Percentiles rank a stretch among this genome's conserved stretches.
These are phyloP conservation scores for Fukomys damarensis DNA, from an alignment of 2,113 vertebrate genomes.

Conservation along the genomic window DNA sequence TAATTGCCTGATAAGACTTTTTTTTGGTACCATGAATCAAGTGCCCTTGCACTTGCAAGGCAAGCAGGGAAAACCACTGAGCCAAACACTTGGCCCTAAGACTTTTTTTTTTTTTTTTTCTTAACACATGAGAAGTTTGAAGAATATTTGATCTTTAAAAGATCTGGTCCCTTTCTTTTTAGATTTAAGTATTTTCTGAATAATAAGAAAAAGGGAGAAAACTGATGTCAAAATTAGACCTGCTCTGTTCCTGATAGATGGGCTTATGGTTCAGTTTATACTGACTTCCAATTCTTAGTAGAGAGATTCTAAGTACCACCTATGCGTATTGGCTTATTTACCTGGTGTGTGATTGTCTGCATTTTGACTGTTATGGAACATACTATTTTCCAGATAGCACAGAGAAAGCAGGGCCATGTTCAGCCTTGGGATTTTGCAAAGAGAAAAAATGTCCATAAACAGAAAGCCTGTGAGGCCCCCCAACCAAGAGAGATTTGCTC, in stretches of 20 bases:
- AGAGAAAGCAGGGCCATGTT: constrained; percentile 76
- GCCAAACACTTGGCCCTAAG: too few relatives aligned
- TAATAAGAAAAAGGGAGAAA: constrained; percentile 17
- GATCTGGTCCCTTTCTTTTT: constrained; percentile 56
- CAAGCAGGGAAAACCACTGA: too few relatives aligned
- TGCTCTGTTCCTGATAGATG: background rate
- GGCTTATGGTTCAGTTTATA: background rate
- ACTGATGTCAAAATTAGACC: background rate
- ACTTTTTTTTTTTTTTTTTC: too few relatives aligned
- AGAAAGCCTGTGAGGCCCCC: constrained; percentile 69
- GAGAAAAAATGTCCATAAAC: constrained; percentile 78
- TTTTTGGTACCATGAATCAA: too few relatives aligned
- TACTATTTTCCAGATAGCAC: constrained; percentile 63
- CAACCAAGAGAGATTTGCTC: constrained; percentile 69
- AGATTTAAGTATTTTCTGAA: constrained; percentile 64
- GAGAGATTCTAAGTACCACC: background rate
- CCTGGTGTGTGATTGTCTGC: background rate
- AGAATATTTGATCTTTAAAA: constrained; percentile 56
- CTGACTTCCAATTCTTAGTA: constrained; percentile 55
- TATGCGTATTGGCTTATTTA: background rate
- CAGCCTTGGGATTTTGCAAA: constrained; percentile 78
- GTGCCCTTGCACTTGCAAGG: too few relatives aligned
- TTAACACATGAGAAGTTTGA: constrained; percentile 15
- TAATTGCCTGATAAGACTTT: background rate
- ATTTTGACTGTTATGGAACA: constrained; percentile 32